phyloP scores from a whole-genome alignment of 2,797 vertebrate genomes.

The Sphenodon punctatus region DNA sequence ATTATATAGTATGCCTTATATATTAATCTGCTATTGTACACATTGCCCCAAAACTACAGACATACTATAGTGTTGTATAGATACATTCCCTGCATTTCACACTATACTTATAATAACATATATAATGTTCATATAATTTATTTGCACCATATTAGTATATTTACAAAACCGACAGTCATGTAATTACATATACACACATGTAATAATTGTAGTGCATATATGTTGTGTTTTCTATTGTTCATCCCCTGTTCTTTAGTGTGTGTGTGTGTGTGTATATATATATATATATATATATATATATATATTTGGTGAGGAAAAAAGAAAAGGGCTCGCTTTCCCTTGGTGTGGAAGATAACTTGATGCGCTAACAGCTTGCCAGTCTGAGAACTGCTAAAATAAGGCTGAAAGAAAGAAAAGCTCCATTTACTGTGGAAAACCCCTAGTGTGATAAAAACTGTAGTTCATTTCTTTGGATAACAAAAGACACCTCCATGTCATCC shows the following conservation, averaged over 20 bases:
- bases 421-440: slow-evolving; percentile 69
- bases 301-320: slow-evolving; percentile 42
- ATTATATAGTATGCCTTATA: no score
- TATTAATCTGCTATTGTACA: no score
- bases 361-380: slow-evolving; percentile 56
- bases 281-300: no score
- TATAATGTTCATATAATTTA: no score
- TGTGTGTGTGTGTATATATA: background rate
- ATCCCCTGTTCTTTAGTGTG: background rate
- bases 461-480: slow-evolving; percentile 74
- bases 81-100: no score
- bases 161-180: no score
- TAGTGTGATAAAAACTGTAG: slow-evolving; percentile 73
- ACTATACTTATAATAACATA: no score
- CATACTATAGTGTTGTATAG: no score
- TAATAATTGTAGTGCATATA: no score
- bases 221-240: background rate
- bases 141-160: no score
- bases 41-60: no score
- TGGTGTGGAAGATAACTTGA: slow-evolving; percentile 33
- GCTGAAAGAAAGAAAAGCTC: slow-evolving; percentile 68
- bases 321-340: slow-evolving; percentile 16
- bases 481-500: slow-evolving; percentile 69
- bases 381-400: slow-evolving; percentile 63
- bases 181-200: no score